Base-by-base conservation (phyloP, 1,140 invertebrate genomes). In the Planococcus citri region DNA sequence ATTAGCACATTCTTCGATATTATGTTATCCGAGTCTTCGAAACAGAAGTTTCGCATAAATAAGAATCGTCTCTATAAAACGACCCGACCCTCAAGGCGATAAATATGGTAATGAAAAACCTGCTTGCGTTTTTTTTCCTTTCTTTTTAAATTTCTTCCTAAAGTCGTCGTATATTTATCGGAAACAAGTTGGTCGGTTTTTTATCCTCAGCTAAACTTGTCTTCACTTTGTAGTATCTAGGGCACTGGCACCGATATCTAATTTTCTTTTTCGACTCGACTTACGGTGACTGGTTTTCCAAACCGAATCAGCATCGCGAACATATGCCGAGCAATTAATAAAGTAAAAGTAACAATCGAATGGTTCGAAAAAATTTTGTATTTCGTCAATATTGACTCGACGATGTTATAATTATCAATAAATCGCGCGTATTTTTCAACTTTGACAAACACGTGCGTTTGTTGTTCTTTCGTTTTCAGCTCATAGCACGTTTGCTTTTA, bases 341-440 rank as follows among this genome's bases (percentile, higher is more conserved):
- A 51, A 51, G 41, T 51, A 51, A 51, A 51, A 51, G 41, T 51
- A 51, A 51, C 41, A 51, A n/a, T 51, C 41, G 41, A n/a, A 17
- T 14, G 17, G 2, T 51, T 51, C 6, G 6, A 20, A 51, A 51
- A 51, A 51, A 51, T 51, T 3, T 9, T 51, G 4, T 51, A 3
- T 17, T 51, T 51, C 41, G 17, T 37, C 33, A n/a, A n/a, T n/a
- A 33, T 12, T 33, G 41, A n/a, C 41, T n/a, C n/a, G n/a, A 51
- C 41, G 41, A n/a, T 17, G 17, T 51, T n/a, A 51, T 51, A 51
- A 51, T 51, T 51, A 51, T n/a, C 12, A 33, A 33, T 33, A 51
- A 17, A 51, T 51, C 41, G 41, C 41, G 17, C 41, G n/a, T 51
- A n/a, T 17, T 51, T 51, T 51, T 9, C 41, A 51, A 17, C 6